phyloP scores from a whole-genome alignment of 2,113 vertebrate species.

The Urocynchramus pylzowi region DNA sequence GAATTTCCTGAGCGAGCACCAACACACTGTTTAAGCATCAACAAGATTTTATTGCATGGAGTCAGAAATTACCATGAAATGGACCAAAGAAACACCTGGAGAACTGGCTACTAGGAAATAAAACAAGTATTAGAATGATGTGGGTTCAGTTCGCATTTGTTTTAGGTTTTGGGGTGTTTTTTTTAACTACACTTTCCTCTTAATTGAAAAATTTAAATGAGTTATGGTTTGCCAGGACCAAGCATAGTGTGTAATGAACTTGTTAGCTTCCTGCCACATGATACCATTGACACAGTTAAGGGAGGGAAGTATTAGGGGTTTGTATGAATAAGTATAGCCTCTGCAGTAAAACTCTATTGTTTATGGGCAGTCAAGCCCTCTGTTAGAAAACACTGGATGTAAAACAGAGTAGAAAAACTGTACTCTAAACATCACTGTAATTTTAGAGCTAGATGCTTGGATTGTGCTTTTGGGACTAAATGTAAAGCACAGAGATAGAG shows the following conservation, averaged over 20 bases:
- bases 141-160: not conserved
- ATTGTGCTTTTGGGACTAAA: not conserved
- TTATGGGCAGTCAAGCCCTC: not conserved
- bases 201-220: not conserved
- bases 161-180: fast-evolving
- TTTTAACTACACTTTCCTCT: not conserved
- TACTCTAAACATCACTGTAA: not conserved
- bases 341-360: not conserved
- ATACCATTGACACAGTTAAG: not conserved
- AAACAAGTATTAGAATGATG: not conserved
- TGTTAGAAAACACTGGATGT: not conserved
- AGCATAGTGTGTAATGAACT: not conserved
- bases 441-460: not conserved
- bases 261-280: not conserved
- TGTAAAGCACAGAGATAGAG: not conserved
- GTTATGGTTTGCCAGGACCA: not conserved
- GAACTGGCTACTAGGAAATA: not conserved
- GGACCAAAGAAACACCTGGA: not conserved
- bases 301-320: not conserved
- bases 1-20: not conserved
- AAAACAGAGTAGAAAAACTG: not conserved
- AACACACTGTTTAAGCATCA: not conserved
- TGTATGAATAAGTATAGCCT: not conserved
- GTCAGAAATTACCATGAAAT: not conserved
- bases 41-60: not conserved